These are phyloP conservation scores for Tetranychus piercei DNA, from an alignment of 2,888 invertebrate species.

Conservation along the genomic window DNA sequence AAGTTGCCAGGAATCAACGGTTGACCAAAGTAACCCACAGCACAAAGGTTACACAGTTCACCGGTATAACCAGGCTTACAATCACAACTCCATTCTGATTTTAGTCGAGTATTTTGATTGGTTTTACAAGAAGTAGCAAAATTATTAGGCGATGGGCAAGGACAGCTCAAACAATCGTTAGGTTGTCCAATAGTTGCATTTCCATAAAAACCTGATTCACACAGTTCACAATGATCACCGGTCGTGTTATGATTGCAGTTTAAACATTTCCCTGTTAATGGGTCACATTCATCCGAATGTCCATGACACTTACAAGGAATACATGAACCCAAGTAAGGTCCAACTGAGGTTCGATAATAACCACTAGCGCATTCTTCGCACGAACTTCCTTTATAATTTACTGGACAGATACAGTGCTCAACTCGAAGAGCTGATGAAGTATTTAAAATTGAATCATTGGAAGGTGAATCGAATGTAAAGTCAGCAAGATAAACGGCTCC, in stretches of 20 bases:
- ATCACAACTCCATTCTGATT: slow-evolving; percentile 58
- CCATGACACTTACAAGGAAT: slow-evolving; percentile 86
- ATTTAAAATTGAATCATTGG: slow-evolving; percentile 34
- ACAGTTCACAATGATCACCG: slow-evolving; percentile 66
- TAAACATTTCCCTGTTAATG: slow-evolving; percentile 71
- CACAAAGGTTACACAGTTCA: slow-evolving; percentile 63
- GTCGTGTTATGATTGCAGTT: slow-evolving; percentile 71
- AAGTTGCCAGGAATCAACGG: slow-evolving; percentile 46
- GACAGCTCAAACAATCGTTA: slow-evolving; percentile 38
- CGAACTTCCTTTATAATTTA: slow-evolving; percentile 59
- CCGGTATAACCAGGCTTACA: slow-evolving; percentile 70
- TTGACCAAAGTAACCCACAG: slow-evolving; percentile 69
- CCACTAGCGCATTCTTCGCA: slow-evolving; percentile 69
- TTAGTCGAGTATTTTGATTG: slow-evolving; percentile 40
- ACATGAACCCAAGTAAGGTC: slow-evolving; percentile 74
- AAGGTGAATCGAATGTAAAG: slow-evolving; percentile 44
- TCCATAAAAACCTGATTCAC: slow-evolving; percentile 56
- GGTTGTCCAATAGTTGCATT: slow-evolving; percentile 41
- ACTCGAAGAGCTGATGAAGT: slow-evolving; percentile 40
- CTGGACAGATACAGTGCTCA: slow-evolving; percentile 80
- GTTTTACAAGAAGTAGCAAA: slow-evolving; percentile 55
- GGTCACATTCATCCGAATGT: slow-evolving; percentile 72
- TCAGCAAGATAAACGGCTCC: slow-evolving; percentile 48
- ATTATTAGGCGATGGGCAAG: slow-evolving; percentile 42
- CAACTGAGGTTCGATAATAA: slow-evolving; percentile 54